phyloP scores from a whole-genome alignment of 2,797 vertebrate genomes.

The Acipenser transmontanus region DNA sequence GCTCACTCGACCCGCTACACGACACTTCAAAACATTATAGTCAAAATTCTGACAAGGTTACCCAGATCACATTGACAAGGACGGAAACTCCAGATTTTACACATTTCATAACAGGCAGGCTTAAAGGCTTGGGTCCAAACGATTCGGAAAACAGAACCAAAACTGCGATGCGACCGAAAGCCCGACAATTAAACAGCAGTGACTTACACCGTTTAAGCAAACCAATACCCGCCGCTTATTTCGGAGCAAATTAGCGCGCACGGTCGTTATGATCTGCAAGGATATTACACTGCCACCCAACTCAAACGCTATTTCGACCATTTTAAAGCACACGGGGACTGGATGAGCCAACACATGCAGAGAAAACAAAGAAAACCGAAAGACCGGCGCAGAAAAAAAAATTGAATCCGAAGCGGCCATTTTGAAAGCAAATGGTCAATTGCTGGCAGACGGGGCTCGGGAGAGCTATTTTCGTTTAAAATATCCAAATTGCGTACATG shows the following conservation, averaged over 20 bases:
- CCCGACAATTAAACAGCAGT: not conserved
- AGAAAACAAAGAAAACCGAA: not conserved
- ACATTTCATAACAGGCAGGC: not conserved
- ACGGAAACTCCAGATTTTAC: constrained; percentile 1
- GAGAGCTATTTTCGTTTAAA: not conserved
- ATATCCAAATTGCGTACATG: not conserved
- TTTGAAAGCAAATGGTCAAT: constrained; percentile 40
- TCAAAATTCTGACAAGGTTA: not conserved
- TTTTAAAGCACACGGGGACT: not conserved
- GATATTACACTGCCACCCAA: not conserved
- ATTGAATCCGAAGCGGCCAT: constrained; percentile 49
- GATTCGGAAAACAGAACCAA: not conserved
- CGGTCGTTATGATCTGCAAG: too few species aligned
- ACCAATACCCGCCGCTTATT: not conserved
- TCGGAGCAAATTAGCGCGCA: not conserved
- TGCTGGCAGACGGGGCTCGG: not conserved
- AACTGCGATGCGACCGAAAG: not conserved
- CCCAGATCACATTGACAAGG: too few species aligned
- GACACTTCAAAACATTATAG: not conserved
- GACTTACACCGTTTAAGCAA: not conserved
- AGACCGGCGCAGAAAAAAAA: constrained; percentile 15
- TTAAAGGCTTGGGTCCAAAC: not conserved
- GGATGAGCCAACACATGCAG: not conserved
- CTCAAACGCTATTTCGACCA: not conserved
- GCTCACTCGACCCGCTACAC: not conserved